Evolutionary conservation across 2,113 vertebrate genomes (phyloP), one percentile per base, ranked within the genome.

Genomic region (Rutilus rutilus): DNA sequence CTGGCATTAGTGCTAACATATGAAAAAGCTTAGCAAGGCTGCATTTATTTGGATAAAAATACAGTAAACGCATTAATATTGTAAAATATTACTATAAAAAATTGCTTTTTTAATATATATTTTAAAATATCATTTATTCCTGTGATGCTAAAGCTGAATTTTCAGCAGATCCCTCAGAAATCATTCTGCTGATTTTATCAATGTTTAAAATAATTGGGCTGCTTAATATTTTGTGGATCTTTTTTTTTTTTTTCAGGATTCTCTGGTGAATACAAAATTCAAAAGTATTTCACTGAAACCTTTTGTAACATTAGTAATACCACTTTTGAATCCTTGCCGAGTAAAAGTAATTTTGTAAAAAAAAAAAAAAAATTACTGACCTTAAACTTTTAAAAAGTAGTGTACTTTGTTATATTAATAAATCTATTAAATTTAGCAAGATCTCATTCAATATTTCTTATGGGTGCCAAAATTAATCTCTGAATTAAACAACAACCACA

Each of bases 391-490:
- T 64, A 2, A 27, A 5, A 0, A 12, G 59, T 25, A 62, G 60
- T 27, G n/a, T 62, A 60, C 2, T 73, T 73, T 71, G 6, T 15
- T 57, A 9, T 71, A 23, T 59, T 60, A 83, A 73, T 60, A 76
- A 27, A 39, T 42, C 5, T 42, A 81, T 57, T 62, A 47, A 50
- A 67, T 67, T 81, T 80, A 76, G 83, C 69, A 76, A 23, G 10
- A 14, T 39, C 14, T 77, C 10, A 73, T 84, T 85, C 59, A 15
- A 81, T 25, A 59, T 30, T 74, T 42, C 14, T 47, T 7, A 25
- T 60, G 9, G 19, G 6, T n/a, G 25, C 25, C 3, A 23, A 19
- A 50, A 62, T 27, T 12, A 62, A 62, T 62, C 10, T 19, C 27
- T 65, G 1, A 65, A 33, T 65, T 65, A 1, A 67, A 65, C 14